phyloP scores from a whole-genome alignment of 2,888 invertebrate genomes.

The Caradrina kadenii region DNA sequence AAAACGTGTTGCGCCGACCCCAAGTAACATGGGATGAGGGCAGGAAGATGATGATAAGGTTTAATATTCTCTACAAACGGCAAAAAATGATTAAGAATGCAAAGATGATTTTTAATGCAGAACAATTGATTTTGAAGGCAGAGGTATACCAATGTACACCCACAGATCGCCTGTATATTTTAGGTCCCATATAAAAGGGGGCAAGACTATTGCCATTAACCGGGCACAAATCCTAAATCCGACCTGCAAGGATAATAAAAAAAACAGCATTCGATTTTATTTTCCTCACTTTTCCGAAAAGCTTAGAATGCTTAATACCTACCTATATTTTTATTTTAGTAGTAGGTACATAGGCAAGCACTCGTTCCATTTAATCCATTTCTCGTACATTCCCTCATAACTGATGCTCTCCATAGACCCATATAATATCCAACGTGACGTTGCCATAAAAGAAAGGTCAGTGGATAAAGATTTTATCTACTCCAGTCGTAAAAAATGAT shows the following conservation, averaged over 20 bases:
- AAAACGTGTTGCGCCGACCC: too few relatives aligned
- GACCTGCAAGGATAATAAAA: background rate
- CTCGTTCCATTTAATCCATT: slow-evolving; percentile 43
- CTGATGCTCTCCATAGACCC: slow-evolving; percentile 30
- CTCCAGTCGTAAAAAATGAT: slow-evolving; percentile 53
- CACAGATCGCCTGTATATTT: too few relatives aligned
- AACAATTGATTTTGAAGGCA: too few relatives aligned
- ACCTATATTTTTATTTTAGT: background rate
- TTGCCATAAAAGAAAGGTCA: slow-evolving; percentile 54
- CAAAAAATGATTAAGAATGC: background rate
- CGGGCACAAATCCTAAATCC: too few relatives aligned
- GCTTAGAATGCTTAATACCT: background rate
- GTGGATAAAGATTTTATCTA: slow-evolving; percentile 56
- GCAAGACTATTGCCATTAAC: too few relatives aligned
- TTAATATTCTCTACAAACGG: too few relatives aligned
- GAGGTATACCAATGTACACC: too few relatives aligned
- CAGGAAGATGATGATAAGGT: too few relatives aligned
- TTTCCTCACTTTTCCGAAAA: background rate
- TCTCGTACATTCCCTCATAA: slow-evolving; percentile 34
- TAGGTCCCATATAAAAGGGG: too few relatives aligned
- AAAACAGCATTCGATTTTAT: slow-evolving; percentile 2
- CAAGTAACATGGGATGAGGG: too few relatives aligned
- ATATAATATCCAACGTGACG: slow-evolving; percentile 53
- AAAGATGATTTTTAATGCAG: too few relatives aligned
- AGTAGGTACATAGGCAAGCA: background rate